A percentile compares a stretch with the other conserved stretches of the same genome.
Evolutionary conservation across 2,113 vertebrate genomes (phyloP).

Genomic region (Ophthalmolycus amberensis): DNA sequence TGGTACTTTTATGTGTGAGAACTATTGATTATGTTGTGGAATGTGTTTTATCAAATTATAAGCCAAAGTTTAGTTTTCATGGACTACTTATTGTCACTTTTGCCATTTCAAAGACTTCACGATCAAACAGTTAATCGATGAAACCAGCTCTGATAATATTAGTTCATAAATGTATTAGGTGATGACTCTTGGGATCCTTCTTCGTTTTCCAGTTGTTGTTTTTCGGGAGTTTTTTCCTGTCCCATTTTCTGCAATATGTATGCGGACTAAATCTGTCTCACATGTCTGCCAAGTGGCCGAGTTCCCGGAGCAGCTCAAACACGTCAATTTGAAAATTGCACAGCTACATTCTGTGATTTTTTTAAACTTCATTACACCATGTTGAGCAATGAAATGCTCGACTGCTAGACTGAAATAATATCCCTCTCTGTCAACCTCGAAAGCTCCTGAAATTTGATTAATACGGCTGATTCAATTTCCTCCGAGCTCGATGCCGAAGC

Average conservation of each 20-base stretch:
- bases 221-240: slow-evolving; percentile 4
- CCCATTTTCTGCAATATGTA: not conserved
- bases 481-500: slow-evolving; percentile 48
- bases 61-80: not conserved
- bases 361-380: slow-evolving; percentile 62
- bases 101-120: not conserved
- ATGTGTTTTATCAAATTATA: not conserved
- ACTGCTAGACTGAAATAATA: slow-evolving; percentile 69
- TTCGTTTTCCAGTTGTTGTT: not conserved
- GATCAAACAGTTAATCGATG: not conserved
- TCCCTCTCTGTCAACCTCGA: slow-evolving; percentile 70
- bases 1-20: not conserved
- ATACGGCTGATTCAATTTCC: slow-evolving; percentile 79
- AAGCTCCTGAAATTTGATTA: slow-evolving; percentile 72
- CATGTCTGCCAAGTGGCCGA: slow-evolving; percentile 47
- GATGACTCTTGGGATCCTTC: not conserved
- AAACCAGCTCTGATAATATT: not conserved
- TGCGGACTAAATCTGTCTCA: slow-evolving; percentile 59
- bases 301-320: slow-evolving; percentile 51
- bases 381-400: slow-evolving; percentile 65
- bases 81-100: not conserved
- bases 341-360: slow-evolving; percentile 51
- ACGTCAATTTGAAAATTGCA: slow-evolving; percentile 50
- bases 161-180: too few relatives aligned
- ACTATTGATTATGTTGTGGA: not conserved